Evolutionary conservation across 2,888 invertebrate genomes (phyloP).

Genomic region (Drosophila affinis): DNA sequence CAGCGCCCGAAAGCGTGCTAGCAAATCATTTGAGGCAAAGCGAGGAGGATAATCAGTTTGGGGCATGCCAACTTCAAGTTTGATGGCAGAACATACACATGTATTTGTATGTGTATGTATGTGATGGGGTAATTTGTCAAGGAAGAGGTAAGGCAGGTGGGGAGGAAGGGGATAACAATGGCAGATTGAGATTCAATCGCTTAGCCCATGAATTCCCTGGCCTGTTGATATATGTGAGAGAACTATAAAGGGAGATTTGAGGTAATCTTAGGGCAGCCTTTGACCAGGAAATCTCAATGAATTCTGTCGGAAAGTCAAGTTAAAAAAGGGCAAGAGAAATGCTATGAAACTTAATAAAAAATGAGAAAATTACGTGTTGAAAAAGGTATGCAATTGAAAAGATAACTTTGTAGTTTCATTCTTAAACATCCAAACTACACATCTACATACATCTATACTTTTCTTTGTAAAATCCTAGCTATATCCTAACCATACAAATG

Average conservation of each 20-base stretch:
- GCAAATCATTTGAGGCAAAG: conserved; percentile 31
- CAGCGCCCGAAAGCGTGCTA: conserved; percentile 52
- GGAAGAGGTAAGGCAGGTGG: conserved; percentile 4
- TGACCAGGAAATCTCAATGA: too few relatives aligned
- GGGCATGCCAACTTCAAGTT: conserved; percentile 29
- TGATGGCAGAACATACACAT: conserved; percentile 14
- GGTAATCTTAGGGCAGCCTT: too few relatives aligned
- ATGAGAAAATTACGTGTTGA: too few relatives aligned
- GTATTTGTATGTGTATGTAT: neutral
- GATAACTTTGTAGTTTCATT: neutral
- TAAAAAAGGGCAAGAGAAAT: too few relatives aligned
- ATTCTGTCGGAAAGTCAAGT: too few relatives aligned
- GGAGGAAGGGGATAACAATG: conserved; percentile 3
- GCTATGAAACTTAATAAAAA: too few relatives aligned
- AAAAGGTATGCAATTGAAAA: too few relatives aligned
- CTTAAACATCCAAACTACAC: neutral
- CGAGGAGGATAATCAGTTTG: conserved; percentile 6
- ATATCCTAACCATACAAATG: neutral
- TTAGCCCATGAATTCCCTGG: neutral
- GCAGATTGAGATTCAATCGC: conserved; percentile 14
- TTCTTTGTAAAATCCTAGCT: too few relatives aligned
- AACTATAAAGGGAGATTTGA: neutral
- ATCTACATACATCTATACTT: neutral
- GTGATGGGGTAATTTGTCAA: conserved; percentile 41
- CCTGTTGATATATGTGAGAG: neutral